phyloP scores from a whole-genome alignment of 2,888 invertebrate species.

The Hemaris fuciformis region DNA sequence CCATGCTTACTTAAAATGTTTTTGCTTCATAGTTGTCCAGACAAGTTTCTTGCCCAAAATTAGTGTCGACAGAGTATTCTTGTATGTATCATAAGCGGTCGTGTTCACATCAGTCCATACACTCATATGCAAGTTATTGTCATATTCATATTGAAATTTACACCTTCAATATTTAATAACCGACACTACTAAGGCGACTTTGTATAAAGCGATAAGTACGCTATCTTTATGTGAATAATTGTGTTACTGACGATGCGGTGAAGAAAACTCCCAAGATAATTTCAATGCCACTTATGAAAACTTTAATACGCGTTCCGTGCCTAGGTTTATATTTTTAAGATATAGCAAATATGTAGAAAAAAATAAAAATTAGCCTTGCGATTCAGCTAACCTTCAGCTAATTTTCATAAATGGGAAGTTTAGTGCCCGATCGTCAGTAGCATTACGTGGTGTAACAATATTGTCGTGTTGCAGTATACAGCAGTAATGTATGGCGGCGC shows the following conservation, averaged over 20 bases:
- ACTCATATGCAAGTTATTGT: constrained; percentile 60
- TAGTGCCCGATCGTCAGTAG: neutral
- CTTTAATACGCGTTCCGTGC: neutral
- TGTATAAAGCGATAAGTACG: constrained; percentile 39
- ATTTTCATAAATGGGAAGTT: constrained; percentile 4
- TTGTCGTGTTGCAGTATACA: neutral
- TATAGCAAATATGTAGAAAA: neutral
- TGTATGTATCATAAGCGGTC: constrained; percentile 37
- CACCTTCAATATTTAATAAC: constrained; percentile 56
- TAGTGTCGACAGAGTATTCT: neutral
- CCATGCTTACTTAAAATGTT: neutral
- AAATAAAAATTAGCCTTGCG: neutral
- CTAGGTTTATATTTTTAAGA: neutral
- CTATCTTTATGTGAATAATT: constrained; percentile 18
- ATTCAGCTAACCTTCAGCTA: neutral
- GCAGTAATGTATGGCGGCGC: constrained; percentile 12
- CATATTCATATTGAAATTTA: constrained; percentile 69
- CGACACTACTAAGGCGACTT: constrained; percentile 46
- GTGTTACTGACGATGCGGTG: constrained; percentile 14
- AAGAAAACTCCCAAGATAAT: constrained; percentile 11
- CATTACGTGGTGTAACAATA: no score
- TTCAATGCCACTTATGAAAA: constrained; percentile 8
- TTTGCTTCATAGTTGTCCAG: neutral
- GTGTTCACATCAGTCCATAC: constrained; percentile 49
- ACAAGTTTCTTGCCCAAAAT: neutral